Percentiles rank a stretch among this genome's conserved stretches.
phyloP scores from a whole-genome alignment of 2,797 vertebrate species.

The Taeniopygia guttata region DNA sequence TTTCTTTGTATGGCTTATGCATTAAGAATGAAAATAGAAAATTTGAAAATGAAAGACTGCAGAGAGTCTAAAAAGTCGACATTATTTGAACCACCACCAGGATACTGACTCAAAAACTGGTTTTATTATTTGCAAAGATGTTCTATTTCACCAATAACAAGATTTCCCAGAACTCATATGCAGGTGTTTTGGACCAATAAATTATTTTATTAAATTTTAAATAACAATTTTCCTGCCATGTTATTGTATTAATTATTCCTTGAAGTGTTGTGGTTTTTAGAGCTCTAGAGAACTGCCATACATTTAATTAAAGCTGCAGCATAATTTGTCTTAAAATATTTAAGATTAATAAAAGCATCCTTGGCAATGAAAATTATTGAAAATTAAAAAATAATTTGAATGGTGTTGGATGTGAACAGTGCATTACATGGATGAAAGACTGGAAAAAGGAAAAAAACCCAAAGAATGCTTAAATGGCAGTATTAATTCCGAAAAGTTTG shows the following conservation, averaged over 20 bases:
- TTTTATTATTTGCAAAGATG: background rate
- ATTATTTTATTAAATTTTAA: slow-evolving; percentile 47
- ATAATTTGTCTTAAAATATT: slow-evolving; percentile 63
- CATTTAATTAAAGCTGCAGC: slow-evolving; percentile 30
- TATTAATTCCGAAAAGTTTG: background rate
- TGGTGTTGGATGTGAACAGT: background rate
- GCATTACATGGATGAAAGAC: background rate
- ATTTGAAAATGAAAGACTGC: background rate
- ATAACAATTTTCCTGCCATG: slow-evolving; percentile 21
- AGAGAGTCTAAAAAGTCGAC: background rate
- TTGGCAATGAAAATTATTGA: slow-evolving; percentile 25
- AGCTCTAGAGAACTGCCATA: background rate
- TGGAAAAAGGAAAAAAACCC: background rate
- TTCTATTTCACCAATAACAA: background rate
- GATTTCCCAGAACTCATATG: slow-evolving; percentile 7
- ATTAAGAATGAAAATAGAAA: background rate
- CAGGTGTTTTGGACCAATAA: background rate
- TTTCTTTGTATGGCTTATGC: background rate
- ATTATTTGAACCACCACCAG: background rate
- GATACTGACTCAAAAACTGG: background rate
- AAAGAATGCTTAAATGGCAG: background rate
- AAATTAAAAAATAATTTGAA: slow-evolving; percentile 54
- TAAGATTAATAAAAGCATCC: slow-evolving; percentile 33
- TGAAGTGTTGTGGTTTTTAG: background rate
- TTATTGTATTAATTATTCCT: slow-evolving; percentile 47